Evolutionary conservation across 2,888 invertebrate species (phyloP), one percentile per base, ranked within the genome.

Genomic region (Calameuta idolon): DNA sequence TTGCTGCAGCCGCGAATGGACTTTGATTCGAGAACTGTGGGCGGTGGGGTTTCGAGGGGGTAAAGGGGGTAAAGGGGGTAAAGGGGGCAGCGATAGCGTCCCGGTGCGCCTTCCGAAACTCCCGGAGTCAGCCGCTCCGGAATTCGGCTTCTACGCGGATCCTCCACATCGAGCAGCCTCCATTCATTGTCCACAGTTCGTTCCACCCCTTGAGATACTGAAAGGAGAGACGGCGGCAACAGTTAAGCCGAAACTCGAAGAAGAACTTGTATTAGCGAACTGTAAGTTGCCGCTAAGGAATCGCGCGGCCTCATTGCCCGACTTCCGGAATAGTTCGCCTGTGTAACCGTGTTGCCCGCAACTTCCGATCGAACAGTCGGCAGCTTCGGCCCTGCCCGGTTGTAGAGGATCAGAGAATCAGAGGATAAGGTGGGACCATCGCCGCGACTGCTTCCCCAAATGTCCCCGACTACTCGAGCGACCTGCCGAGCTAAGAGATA

Each of bases 241-340:
- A 80, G 84, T 84, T 85, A 81, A 79, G 80, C 69, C 69, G 15
- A 83, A 87, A 87, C 86, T 86, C 83, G 4, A 40, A 78, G 84
- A 85, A 86, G 86, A 86, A 87, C 85, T 88, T 85, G 84, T 87
- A 88, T 87, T 89, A 88, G 89, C 85, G 83, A 33, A 23, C 86
- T 85, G 87, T 88, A 90, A 90, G 87, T 90, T 88, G 80, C 81
- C 81, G 84, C 85, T 85, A 85, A 86, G 85, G 85, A 85, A 87
- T 87, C 84, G 40, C 12, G 40, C 34, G 76, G 69, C 69, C 77
- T 75, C 69, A 55, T 33, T 35, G 37, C 69, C 78, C 75, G 82
- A 86, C 87, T 87, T 87, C 79, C 81, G 84, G 83, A 87, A 87
- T 87, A 88, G 87, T 88, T 88, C 87, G 81, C 79, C 76, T 81